Conservation (phyloP, 2,888 invertebrate genomes). For the Tachina lurida region DNA sequence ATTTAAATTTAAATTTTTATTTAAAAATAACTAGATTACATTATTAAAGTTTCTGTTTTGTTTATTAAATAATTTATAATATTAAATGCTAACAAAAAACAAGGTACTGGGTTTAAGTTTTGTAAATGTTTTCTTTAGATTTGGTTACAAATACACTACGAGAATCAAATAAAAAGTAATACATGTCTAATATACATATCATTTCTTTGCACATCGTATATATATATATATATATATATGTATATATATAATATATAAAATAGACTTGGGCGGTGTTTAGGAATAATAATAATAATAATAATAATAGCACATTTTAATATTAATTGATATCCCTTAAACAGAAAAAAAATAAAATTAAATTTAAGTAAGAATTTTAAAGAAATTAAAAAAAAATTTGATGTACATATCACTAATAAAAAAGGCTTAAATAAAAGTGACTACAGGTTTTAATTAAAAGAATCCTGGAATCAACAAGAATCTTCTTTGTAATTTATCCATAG, state of each 20-base stretch:
- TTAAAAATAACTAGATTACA: conserved; percentile 52
- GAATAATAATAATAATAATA: not conserved
- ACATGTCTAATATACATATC: conserved; percentile 64
- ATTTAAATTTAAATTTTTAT: conserved; percentile 42
- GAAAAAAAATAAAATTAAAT: conserved; percentile 19
- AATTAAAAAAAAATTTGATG: conserved; percentile 6
- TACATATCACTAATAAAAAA: not conserved
- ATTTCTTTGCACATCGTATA: conserved; percentile 37
- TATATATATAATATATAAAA: conserved; percentile 15
- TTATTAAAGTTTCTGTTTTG: conserved; percentile 43
- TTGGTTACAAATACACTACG: conserved; percentile 65
- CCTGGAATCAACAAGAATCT: conserved; percentile 18
- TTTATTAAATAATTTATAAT: conserved; percentile 70
- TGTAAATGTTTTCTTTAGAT: conserved; percentile 72
- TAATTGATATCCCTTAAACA: conserved; percentile 12
- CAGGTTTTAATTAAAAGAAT: not conserved
- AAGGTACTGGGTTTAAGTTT: conserved; percentile 82
- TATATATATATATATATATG: not conserved
- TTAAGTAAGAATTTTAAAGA: not conserved
- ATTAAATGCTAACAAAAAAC: conserved; percentile 76
- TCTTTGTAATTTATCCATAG: conserved; percentile 3
- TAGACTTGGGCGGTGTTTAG: conserved; percentile 36
- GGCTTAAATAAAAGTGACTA: not conserved
- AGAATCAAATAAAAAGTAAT: conserved; percentile 66
- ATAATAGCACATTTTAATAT: not conserved